Evolutionary conservation across 2,888 invertebrate genomes (phyloP).

Genomic region (Dryobotodes eremita): DNA sequence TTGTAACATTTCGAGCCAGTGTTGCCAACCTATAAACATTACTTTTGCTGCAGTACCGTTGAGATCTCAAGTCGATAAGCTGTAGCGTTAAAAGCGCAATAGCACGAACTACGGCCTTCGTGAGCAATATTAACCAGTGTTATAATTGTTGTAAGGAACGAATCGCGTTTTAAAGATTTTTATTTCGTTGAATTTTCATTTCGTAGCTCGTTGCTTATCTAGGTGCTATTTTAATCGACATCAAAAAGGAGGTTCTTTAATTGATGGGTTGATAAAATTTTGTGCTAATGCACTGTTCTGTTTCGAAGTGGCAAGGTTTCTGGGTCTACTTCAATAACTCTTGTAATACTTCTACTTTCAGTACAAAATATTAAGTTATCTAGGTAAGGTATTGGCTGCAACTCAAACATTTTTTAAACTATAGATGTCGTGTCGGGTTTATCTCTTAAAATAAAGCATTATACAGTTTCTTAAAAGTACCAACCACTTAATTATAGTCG

Average conservation of each 20-base stretch:
- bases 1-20: conserved; percentile 52
- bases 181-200: conserved; percentile 36
- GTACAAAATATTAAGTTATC: not conserved
- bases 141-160: conserved; percentile 66
- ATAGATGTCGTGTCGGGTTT: not conserved
- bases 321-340: not conserved
- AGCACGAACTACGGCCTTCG: conserved; percentile 67
- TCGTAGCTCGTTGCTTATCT: conserved; percentile 38
- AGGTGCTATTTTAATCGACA: conserved; percentile 32
- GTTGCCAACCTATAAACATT: conserved; percentile 62
- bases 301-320: not conserved
- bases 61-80: conserved; percentile 66
- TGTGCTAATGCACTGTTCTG: not conserved
- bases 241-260: conserved; percentile 23
- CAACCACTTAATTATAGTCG: not conserved
- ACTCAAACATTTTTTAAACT: not conserved
- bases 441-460: not conserved
- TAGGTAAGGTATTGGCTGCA: not conserved
- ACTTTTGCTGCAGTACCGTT: conserved; percentile 66
- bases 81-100: conserved; percentile 72
- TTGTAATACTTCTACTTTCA: not conserved
- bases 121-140: conserved; percentile 65
- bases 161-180: conserved; percentile 54
- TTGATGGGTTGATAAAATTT: not conserved
- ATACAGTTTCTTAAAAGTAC: not conserved